Conservation (phyloP, 2,888 invertebrate species). For the Choristoneura rosaceana region DNA sequence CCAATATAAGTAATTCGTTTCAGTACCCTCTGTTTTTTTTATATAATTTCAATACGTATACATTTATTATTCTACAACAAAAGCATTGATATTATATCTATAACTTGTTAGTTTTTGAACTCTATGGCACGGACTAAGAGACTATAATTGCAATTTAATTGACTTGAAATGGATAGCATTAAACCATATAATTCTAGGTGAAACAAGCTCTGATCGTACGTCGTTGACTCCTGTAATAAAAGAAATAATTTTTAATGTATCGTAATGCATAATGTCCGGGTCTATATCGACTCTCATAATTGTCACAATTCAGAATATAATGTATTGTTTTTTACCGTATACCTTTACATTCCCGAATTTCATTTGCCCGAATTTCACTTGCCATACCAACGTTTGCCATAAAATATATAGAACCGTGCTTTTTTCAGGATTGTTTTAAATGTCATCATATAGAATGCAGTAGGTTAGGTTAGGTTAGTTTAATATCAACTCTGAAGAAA, state of each 20-base stretch:
- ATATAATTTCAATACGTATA: conserved; percentile 18
- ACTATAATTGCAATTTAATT: conserved; percentile 15
- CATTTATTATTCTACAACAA: conserved; percentile 17
- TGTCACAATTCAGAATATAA: too few relatives aligned
- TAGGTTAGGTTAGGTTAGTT: too few relatives aligned
- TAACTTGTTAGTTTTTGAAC: conserved; percentile 39
- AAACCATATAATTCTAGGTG: conserved; percentile 1
- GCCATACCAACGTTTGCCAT: too few relatives aligned
- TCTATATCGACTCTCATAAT: too few relatives aligned
- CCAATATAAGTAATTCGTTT: neutral
- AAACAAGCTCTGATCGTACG: neutral
- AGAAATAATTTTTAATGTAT: neutral
- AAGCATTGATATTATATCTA: conserved; percentile 20
- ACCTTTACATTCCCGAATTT: too few relatives aligned
- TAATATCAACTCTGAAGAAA: too few relatives aligned
- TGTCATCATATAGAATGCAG: too few relatives aligned
- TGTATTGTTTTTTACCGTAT: too few relatives aligned
- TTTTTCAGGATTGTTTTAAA: too few relatives aligned
- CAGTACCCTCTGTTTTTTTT: neutral
- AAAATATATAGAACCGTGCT: too few relatives aligned
- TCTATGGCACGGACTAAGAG: conserved; percentile 37
- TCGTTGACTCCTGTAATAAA: conserved; percentile 18
- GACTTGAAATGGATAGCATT: conserved; percentile 20
- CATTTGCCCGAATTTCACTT: too few relatives aligned
- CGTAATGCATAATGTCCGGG: too few relatives aligned